Evolutionary conservation across 2,113 vertebrate genomes (phyloP).

Genomic region (Potamarius usumacintae): DNA sequence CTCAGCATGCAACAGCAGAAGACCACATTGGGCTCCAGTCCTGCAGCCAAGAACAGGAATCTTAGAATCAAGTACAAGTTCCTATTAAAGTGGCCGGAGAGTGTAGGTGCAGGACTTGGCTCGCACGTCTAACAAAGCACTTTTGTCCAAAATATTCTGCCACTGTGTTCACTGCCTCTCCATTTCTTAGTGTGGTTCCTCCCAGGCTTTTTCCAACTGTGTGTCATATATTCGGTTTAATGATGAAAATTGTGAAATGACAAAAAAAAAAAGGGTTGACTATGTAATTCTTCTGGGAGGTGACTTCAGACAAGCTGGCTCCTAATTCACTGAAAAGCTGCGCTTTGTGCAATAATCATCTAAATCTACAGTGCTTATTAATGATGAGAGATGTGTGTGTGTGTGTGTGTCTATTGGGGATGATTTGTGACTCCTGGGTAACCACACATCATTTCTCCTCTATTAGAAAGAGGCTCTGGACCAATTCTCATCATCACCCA

Average conservation of each 20-base stretch:
- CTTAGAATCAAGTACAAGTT: too few species aligned
- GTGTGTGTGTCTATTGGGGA: background rate
- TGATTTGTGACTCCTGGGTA: slow-evolving; percentile 24
- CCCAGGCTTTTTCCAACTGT: background rate
- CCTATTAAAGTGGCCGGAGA: too few species aligned
- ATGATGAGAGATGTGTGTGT: background rate
- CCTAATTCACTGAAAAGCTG: slow-evolving; percentile 16
- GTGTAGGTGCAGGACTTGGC: too few species aligned
- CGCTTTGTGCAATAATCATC: slow-evolving; percentile 6
- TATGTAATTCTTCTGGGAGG: slow-evolving; percentile 4
- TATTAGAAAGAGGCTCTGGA: slow-evolving; percentile 22
- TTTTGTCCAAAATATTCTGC: background rate
- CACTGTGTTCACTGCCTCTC: background rate
- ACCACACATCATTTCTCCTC: slow-evolving; percentile 3
- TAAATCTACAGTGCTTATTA: slow-evolving; percentile 16
- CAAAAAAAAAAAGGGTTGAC: background rate
- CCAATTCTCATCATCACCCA: slow-evolving; percentile 29
- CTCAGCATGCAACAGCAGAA: too few species aligned
- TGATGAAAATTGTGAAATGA: background rate
- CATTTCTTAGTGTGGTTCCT: background rate
- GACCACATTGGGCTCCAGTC: too few species aligned
- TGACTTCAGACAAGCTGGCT: slow-evolving; percentile 23
- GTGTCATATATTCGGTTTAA: background rate
- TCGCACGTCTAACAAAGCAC: too few species aligned
- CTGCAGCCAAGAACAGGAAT: too few species aligned